These are phyloP conservation scores for Blastomussa wellsi DNA, from an alignment of 92 coral and sea anemone species.

Conservation along the genomic window DNA sequence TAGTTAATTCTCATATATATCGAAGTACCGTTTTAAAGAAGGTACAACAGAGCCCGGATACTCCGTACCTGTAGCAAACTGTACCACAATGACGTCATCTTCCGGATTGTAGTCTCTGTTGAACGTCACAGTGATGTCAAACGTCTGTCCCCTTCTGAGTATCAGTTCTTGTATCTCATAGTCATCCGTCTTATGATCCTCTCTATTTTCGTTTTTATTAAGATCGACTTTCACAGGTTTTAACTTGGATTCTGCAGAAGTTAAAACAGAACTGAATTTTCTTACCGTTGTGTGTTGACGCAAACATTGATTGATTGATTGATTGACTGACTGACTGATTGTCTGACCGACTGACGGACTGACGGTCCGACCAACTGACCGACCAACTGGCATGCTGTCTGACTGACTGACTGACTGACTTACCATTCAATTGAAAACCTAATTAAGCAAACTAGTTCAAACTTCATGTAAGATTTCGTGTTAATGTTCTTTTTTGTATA, in stretches of 20 bases:
- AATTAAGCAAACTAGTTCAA: too few species aligned
- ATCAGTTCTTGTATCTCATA: conserved; percentile 51
- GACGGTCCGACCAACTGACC: too few species aligned
- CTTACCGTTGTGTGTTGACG: neutral
- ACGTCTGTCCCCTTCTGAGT: conserved; percentile 64
- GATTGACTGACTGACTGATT: too few species aligned
- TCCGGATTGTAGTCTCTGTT: conserved; percentile 52
- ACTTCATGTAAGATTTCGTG: neutral
- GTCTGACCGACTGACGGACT: too few species aligned
- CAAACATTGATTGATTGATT: neutral
- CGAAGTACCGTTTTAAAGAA: neutral
- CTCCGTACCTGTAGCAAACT: conserved; percentile 50
- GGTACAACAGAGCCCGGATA: neutral
- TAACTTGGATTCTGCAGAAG: conserved; percentile 37
- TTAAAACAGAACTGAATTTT: neutral
- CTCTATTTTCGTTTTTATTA: conserved; percentile 42
- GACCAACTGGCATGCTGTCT: too few species aligned
- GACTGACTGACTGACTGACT: too few species aligned
- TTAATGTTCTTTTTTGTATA: neutral
- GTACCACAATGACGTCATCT: conserved; percentile 56
- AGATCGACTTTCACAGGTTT: conserved; percentile 48
- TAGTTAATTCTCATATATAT: neutral
- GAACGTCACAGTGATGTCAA: conserved; percentile 51
- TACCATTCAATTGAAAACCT: too few species aligned
- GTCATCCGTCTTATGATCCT: conserved; percentile 55